Percentiles rank a stretch among this genome's conserved stretches.
Conservation (phyloP, 2,797 vertebrate genomes). For the Erethizon dorsatum region DNA sequence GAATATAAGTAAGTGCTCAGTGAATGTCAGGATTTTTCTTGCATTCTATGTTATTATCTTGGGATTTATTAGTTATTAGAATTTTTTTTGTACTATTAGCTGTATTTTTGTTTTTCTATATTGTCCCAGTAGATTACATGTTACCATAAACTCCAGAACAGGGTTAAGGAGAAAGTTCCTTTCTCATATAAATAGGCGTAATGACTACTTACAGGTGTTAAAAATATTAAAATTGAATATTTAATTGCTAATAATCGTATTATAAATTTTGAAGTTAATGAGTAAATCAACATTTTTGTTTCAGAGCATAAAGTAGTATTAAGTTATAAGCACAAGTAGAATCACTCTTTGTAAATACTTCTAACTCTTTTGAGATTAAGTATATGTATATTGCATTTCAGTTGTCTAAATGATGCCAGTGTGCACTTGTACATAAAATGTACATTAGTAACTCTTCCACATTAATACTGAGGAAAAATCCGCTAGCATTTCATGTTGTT, state of each 20-base stretch:
- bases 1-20: slow-evolving; percentile 55
- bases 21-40: background rate
- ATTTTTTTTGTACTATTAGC: slow-evolving; percentile 5
- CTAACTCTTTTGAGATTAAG: background rate
- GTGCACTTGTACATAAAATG: background rate
- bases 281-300: background rate
- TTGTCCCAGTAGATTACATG: background rate
- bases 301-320: background rate
- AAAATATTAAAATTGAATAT: background rate
- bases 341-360: background rate
- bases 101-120: slow-evolving; percentile 43
- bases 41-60: slow-evolving; percentile 22
- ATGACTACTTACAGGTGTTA: background rate
- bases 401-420: background rate
- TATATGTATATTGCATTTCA: background rate
- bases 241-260: slow-evolving; percentile 20
- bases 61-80: background rate
- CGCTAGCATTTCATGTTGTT: slow-evolving; percentile 13
- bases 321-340: background rate
- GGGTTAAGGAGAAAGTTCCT: background rate
- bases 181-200: background rate
- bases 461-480: background rate
- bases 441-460: slow-evolving; percentile 20
- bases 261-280: slow-evolving; percentile 12
- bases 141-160: slow-evolving; percentile 31